Conservation (phyloP, 2,797 vertebrate genomes). For the Remorina albescens region DNA sequence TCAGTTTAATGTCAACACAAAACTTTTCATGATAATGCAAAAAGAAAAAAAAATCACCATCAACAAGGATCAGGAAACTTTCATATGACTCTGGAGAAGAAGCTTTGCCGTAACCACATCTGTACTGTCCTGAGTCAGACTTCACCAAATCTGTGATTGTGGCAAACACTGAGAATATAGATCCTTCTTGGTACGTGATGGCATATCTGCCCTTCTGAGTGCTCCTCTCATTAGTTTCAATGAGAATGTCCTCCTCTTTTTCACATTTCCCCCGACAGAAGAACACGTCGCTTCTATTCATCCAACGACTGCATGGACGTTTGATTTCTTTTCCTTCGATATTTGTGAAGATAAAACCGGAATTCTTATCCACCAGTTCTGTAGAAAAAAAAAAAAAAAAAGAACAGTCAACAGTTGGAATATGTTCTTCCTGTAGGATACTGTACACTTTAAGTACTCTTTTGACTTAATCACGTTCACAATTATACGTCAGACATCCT, state of each 20-base stretch:
- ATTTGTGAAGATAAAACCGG: accelerated
- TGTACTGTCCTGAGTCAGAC: not conserved
- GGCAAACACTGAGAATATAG: accelerated
- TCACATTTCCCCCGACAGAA: not conserved
- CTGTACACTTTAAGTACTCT: no score
- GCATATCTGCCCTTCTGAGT: not conserved
- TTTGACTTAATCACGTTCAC: no score
- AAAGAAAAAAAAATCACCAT: constrained; percentile 7
- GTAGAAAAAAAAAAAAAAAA: not conserved
- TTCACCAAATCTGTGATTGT: not conserved
- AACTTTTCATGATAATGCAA: no score
- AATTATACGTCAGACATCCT: no score
- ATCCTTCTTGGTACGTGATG: not conserved
- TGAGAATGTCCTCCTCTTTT: not conserved
- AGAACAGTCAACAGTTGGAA: no score
- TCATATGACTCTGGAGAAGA: accelerated
- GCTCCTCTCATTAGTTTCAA: not conserved
- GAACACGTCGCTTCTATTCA: not conserved
- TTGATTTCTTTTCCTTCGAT: not conserved
- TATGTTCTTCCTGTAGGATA: no score
- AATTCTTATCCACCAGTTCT: accelerated
- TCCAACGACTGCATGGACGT: accelerated
- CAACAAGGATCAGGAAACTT: accelerated
- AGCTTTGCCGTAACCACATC: constrained; percentile 2
- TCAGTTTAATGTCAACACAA: no score